Evolutionary conservation across 37 sponge, comb jelly and placozoan genomes (phyloP).

Genomic region (Beroe forskalii): DNA sequence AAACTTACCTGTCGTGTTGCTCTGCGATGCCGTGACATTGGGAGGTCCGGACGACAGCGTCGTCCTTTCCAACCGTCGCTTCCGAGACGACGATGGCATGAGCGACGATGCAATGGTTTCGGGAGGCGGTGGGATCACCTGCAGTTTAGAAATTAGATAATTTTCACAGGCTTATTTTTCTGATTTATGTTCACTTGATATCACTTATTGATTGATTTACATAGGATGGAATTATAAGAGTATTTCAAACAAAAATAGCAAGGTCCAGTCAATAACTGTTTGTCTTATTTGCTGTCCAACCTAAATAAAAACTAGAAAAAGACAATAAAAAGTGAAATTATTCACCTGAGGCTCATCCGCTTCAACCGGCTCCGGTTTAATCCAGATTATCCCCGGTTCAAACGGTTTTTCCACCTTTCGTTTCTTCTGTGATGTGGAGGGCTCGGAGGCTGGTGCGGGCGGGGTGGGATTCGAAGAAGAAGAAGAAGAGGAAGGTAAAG

Average conservation of each 20-base stretch:
- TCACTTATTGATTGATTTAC: too few relatives aligned
- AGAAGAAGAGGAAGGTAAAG: not conserved
- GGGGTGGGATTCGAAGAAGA: not conserved
- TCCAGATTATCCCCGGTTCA: conserved; percentile 58
- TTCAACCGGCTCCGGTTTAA: conserved; percentile 56
- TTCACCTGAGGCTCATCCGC: conserved; percentile 43
- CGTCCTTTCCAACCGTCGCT: not conserved
- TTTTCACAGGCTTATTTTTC: too few relatives aligned
- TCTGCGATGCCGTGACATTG: not conserved
- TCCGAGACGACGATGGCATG: not conserved
- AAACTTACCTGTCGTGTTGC: too few relatives aligned
- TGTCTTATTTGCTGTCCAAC: too few relatives aligned
- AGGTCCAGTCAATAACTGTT: too few relatives aligned
- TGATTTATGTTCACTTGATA: not conserved
- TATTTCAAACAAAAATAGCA: too few relatives aligned
- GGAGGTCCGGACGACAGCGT: not conserved
- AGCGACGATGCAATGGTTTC: not conserved
- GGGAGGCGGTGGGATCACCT: not conserved
- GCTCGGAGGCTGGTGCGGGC: not conserved
- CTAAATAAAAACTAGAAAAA: too few relatives aligned
- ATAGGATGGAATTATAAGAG: not conserved
- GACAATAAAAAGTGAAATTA: too few relatives aligned
- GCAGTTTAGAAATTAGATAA: too few relatives aligned
- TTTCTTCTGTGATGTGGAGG: conserved; percentile 28
- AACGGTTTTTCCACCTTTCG: conserved; percentile 59